phyloP scores from a whole-genome alignment of 2,797 vertebrate genomes.

The Luscinia megarhynchos region DNA sequence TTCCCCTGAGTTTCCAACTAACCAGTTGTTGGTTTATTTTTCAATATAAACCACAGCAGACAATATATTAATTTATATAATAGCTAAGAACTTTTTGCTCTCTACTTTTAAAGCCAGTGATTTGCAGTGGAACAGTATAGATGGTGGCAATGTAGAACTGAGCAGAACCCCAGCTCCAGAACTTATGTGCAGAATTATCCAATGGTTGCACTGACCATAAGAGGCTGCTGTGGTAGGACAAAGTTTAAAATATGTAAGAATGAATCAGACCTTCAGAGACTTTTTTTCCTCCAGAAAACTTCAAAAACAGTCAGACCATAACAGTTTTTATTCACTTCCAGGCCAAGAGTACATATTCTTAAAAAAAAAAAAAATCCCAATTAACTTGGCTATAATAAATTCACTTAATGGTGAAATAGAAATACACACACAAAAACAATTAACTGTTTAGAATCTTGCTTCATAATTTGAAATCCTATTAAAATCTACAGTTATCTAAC shows the following conservation, averaged over 20 bases:
- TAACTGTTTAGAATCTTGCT: background rate
- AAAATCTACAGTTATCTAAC: background rate
- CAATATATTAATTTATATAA: background rate
- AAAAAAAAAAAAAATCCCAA: background rate
- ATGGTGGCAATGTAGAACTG: background rate
- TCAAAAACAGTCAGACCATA: background rate
- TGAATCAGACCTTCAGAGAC: background rate
- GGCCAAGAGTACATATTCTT: background rate
- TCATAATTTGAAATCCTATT: background rate
- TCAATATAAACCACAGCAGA: background rate
- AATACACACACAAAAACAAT: background rate
- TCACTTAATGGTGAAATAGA: background rate
- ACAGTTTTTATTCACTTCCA: background rate
- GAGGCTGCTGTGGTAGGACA: background rate
- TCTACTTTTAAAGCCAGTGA: background rate
- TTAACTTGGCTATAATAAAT: background rate
- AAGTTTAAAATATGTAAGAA: background rate
- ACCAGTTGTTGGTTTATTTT: background rate
- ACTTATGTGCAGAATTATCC: accelerated
- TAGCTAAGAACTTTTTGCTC: background rate
- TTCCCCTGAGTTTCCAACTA: background rate
- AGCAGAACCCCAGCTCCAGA: background rate
- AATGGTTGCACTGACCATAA: background rate
- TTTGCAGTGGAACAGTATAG: background rate
- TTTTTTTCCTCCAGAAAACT: background rate